A percentile compares a stretch with the other conserved stretches of the same genome.
phyloP scores from a whole-genome alignment of 1,140 invertebrate genomes.

The Homarus americanus region DNA sequence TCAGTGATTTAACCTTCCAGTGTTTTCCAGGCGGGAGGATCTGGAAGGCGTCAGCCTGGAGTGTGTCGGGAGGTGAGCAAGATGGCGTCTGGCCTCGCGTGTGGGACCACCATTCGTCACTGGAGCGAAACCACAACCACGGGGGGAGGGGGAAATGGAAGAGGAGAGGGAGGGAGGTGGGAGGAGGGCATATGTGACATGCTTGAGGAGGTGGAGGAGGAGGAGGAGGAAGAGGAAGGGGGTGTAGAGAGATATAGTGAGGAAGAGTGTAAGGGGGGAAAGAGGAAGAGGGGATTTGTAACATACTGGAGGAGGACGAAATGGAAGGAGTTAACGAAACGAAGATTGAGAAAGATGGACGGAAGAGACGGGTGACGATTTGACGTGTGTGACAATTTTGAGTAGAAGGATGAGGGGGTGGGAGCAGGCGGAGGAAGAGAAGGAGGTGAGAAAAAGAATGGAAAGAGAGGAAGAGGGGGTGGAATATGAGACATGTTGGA shows the following conservation, averaged over 20 bases:
- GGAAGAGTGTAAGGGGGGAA: not conserved
- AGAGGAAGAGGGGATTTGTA: not conserved
- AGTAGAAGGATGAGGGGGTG: not conserved
- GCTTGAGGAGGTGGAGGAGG: not conserved
- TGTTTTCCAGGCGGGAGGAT: not conserved
- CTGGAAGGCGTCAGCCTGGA: not conserved
- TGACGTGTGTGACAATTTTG: too few species aligned
- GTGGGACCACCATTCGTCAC: conserved; percentile 22
- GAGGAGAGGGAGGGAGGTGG: not conserved
- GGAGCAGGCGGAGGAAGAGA: not conserved
- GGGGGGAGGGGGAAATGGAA: not conserved
- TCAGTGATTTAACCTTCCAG: not conserved
- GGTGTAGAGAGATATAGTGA: not conserved
- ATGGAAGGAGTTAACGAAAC: not conserved
- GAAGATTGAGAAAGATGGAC: not conserved
- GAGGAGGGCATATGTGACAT: not conserved
- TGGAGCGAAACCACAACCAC: conserved; percentile 47
- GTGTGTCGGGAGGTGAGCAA: conserved; percentile 25
- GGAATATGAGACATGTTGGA: not conserved
- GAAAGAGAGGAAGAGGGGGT: not conserved
- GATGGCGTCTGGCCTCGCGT: conserved; percentile 54
- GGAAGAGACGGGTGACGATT: too few species aligned
- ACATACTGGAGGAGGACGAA: not conserved
- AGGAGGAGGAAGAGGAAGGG: not conserved
- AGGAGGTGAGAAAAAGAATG: not conserved